phyloP scores from a whole-genome alignment of 2,113 vertebrate genomes.

The Gulo gulo region DNA sequence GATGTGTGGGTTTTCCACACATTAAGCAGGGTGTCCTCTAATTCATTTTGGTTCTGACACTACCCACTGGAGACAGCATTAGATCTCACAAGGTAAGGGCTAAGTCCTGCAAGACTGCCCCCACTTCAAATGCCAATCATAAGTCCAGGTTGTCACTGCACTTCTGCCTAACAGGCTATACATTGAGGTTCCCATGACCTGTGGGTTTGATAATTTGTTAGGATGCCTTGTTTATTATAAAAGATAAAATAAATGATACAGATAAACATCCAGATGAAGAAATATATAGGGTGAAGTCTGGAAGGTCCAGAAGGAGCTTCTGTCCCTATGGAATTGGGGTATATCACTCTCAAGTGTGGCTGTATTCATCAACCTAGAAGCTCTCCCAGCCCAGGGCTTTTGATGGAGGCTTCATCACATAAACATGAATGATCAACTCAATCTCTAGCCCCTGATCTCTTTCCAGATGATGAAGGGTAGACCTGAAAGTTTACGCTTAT shows the following conservation, averaged over 20 bases:
- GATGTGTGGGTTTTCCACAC: neutral
- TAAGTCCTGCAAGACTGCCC: neutral
- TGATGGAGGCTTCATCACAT: neutral
- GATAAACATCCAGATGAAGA: neutral
- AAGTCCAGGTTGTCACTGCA: neutral
- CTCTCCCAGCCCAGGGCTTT: neutral
- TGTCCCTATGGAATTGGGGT: neutral
- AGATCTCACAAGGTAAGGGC: neutral
- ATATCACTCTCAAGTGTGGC: neutral
- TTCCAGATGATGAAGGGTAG: neutral
- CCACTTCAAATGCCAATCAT: neutral
- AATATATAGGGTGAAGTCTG: neutral
- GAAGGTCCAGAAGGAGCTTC: neutral
- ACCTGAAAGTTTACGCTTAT: neutral
- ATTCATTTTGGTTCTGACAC: neutral
- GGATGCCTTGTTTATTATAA: neutral
- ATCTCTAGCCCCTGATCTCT: neutral
- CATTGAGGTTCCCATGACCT: neutral
- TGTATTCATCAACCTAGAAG: neutral
- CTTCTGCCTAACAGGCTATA: neutral
- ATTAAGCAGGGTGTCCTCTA: neutral
- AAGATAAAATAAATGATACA: neutral
- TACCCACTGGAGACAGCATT: neutral
- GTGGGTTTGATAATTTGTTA: neutral
- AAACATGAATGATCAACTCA: neutral